A percentile compares a stretch with the other conserved stretches of the same genome.
Conservation (phyloP, 2,888 invertebrate species). For the Odontomyia ornata region DNA sequence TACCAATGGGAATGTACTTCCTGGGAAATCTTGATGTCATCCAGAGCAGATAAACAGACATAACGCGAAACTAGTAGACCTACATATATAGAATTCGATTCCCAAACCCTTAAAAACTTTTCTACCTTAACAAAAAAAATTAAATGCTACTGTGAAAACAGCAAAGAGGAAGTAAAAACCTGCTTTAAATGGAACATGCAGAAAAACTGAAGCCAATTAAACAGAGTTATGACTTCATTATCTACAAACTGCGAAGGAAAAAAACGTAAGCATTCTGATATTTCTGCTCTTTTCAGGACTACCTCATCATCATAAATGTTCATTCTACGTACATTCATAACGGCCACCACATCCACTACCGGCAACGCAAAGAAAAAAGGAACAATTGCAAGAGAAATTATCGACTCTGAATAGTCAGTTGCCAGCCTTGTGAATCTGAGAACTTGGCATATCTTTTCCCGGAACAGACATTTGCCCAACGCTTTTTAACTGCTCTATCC, state of each 20-base stretch:
- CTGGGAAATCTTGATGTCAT: no score
- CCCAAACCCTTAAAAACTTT: no score
- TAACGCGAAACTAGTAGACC: no score
- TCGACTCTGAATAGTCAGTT: conserved; percentile 13
- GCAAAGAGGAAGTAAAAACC: not conserved
- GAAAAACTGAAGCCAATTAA: conserved; percentile 32
- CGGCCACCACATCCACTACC: not conserved
- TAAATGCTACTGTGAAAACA: no score
- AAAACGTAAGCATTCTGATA: conserved; percentile 1
- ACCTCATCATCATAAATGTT: not conserved
- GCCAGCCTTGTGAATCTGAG: no score
- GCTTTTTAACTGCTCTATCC: not conserved
- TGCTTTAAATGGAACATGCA: not conserved
- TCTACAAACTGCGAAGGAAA: not conserved
- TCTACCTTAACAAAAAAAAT: no score
- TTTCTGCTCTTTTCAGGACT: no score
- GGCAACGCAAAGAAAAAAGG: not conserved
- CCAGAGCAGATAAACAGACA: no score
- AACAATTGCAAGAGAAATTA: conserved; percentile 15
- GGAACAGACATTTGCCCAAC: no score
- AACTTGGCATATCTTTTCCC: no score
- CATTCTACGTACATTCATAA: not conserved
- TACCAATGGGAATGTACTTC: no score
- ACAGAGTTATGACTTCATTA: conserved; percentile 29
- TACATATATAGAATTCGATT: no score